Evolutionary conservation across 2,113 vertebrate species (phyloP).

Genomic region (Antigone vipio): DNA sequence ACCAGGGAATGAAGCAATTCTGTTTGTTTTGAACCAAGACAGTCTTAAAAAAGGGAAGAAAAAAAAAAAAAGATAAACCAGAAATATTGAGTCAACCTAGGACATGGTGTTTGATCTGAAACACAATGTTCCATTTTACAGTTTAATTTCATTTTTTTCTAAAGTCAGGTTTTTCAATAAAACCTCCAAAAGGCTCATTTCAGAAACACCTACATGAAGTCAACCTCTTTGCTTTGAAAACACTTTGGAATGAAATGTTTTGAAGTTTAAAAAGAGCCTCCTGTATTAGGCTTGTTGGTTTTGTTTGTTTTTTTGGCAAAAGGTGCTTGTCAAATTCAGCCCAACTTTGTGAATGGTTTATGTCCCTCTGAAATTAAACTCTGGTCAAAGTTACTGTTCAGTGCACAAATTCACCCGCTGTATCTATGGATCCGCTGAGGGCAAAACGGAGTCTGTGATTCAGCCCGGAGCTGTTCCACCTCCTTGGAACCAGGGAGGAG

Average conservation of each 20-base stretch:
- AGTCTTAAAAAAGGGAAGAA: accelerated
- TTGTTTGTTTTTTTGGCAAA: conserved; percentile 56
- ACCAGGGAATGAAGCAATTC: neutral
- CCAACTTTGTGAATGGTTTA: conserved; percentile 27
- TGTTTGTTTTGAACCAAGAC: conserved; percentile 32
- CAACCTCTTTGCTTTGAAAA: conserved; percentile 62
- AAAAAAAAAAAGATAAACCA: neutral
- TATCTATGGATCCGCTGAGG: neutral
- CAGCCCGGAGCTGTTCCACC: neutral
- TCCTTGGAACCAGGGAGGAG: conserved; percentile 10
- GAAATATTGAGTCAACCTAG: conserved; percentile 25
- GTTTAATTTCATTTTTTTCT: conserved; percentile 18
- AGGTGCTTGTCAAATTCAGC: conserved; percentile 22
- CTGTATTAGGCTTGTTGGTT: conserved; percentile 54
- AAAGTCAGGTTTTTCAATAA: conserved; percentile 38
- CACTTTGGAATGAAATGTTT: conserved; percentile 57
- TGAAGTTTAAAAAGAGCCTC: conserved; percentile 59
- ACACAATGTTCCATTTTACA: conserved; percentile 46
- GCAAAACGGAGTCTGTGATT: neutral
- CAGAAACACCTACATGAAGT: conserved; percentile 59
- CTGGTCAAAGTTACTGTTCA: neutral
- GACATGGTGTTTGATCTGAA: conserved; percentile 32
- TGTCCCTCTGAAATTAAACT: conserved; percentile 26
- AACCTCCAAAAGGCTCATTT: conserved; percentile 63
- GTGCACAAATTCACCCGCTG: neutral